A percentile compares a stretch with the other conserved stretches of the same genome.
Evolutionary conservation across 2,888 invertebrate species (phyloP).

Genomic region (Lochmaea capreae): DNA sequence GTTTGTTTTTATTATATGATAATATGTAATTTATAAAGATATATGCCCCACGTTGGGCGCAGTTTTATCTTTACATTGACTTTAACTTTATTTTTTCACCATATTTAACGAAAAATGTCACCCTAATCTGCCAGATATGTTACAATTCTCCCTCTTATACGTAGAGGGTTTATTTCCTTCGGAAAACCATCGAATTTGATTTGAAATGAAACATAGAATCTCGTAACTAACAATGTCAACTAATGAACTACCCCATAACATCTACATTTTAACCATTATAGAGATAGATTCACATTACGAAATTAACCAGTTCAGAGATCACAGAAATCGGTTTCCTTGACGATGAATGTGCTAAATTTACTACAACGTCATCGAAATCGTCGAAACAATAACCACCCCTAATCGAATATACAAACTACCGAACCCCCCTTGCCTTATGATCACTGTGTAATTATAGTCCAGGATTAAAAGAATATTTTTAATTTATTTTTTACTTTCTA

Average conservation of each 20-base stretch:
- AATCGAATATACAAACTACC: conserved; percentile 11
- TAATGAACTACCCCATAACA: neutral
- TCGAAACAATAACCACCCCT: conserved; percentile 42
- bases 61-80: too few relatives aligned
- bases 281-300: conserved; percentile 12
- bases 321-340: conserved; percentile 33
- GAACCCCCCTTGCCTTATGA: neutral
- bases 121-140: too few relatives aligned
- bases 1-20: too few relatives aligned
- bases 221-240: conserved; percentile 1
- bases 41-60: too few relatives aligned
- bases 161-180: too few relatives aligned
- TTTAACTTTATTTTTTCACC: too few relatives aligned
- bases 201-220: too few relatives aligned
- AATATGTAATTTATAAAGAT: too few relatives aligned
- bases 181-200: too few relatives aligned
- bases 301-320: conserved; percentile 39
- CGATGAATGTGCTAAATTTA: conserved; percentile 37
- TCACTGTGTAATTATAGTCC: neutral
- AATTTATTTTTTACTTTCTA: too few relatives aligned
- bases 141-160: too few relatives aligned
- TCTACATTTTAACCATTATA: conserved; percentile 1
- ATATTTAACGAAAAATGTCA: too few relatives aligned
- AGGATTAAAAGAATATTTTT: neutral
- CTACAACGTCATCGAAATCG: conserved; percentile 39